Base-by-base conservation (phyloP, 2,888 invertebrate species). In the Drosophila pseudotalamancana region DNA sequence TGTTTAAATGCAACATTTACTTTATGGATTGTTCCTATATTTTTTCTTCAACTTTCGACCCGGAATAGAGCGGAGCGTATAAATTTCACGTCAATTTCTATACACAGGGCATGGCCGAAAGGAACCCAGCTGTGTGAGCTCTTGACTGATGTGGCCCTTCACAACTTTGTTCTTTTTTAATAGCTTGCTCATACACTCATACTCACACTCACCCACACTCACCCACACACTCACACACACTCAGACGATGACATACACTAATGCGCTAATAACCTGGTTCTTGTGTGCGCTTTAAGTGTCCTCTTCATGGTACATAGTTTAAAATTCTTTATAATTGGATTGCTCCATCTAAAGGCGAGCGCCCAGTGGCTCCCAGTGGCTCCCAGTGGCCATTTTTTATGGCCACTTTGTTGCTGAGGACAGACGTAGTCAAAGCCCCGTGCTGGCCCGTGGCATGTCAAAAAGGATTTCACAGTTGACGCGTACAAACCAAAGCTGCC, bases 381-480 rank as follows among this genome's bases (percentile, higher is more conserved):
- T 34, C 31, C n/a, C 61, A n/a, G n/a, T n/a, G n/a, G n/a, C 68
- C 77, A 85, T 83, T 83, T 81, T 81, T 81, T 83, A 83, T 73
- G 73, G 68, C 78, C 75, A 74, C 64, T 61, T 63, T 66, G 70
- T 11, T 25, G 70, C n/a, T 25, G 72, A 61, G 70, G 66, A 46
- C 49, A 51, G 64, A 64, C 64, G 48, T 42, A 68, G 68, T 59
- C 67, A 50, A 48, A 54, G 27, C n/a, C 40, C 43, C 50, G 19
- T 35, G 43, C 39, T 64, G 32, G 32, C 21, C 40, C 56, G 53
- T 64, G 66, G 84, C 84, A 76, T 76, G 76, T 87, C 85, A 82
- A 87, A 78, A 85, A 82, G 87, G 83, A 83, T 83, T 83, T 85
- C 76, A 74, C 85, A 83, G 85, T 83, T 87, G 85, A 87, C 83